Conservation (phyloP, 2,888 invertebrate genomes). For the Drosophila lutescens region DNA sequence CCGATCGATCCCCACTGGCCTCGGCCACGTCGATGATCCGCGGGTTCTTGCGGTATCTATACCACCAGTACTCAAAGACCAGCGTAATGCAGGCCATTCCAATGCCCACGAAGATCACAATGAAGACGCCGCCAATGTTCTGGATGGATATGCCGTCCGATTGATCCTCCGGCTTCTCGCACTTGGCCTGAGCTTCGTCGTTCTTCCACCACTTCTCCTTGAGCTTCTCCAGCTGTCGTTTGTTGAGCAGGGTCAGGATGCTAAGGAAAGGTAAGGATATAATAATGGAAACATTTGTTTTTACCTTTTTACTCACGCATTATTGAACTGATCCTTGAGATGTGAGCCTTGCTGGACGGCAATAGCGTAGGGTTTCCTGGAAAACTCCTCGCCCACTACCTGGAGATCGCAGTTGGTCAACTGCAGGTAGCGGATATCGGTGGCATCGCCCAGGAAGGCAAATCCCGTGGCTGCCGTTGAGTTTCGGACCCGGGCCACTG, state of each 20-base stretch:
- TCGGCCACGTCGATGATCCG: slow-evolving; percentile 87
- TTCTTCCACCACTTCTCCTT: slow-evolving; percentile 99
- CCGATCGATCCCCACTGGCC: slow-evolving; percentile 70
- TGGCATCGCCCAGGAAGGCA: slow-evolving; percentile 97
- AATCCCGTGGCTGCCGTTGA: slow-evolving; percentile 92
- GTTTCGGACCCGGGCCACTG: slow-evolving; percentile 89
- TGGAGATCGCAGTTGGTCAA: slow-evolving; percentile 89
- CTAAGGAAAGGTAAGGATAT: slow-evolving; percentile 84
- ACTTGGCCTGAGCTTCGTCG: slow-evolving; percentile 90
- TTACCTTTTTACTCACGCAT: slow-evolving; percentile 90
- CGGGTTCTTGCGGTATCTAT: slow-evolving; percentile 89
- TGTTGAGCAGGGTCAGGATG: slow-evolving; percentile 96
- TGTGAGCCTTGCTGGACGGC: slow-evolving; percentile 98
- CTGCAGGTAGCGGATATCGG: slow-evolving; percentile 89
- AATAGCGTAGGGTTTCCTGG: slow-evolving; percentile 97
- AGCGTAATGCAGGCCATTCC: slow-evolving; percentile 95
- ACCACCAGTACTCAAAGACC: slow-evolving; percentile 97
- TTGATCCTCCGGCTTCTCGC: slow-evolving; percentile 95
- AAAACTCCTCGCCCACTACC: slow-evolving; percentile 98
- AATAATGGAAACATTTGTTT: background rate
- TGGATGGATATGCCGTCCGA: slow-evolving; percentile 98
- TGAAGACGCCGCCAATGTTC: slow-evolving; percentile 99
- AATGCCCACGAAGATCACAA: slow-evolving; percentile 98
- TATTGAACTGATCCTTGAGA: slow-evolving; percentile 96
- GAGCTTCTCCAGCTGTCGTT: slow-evolving; percentile 94